Evolutionary conservation across 2,888 invertebrate species (phyloP), one percentile per base, ranked within the genome.

Genomic region (Lamellibrachia satsuma): DNA sequence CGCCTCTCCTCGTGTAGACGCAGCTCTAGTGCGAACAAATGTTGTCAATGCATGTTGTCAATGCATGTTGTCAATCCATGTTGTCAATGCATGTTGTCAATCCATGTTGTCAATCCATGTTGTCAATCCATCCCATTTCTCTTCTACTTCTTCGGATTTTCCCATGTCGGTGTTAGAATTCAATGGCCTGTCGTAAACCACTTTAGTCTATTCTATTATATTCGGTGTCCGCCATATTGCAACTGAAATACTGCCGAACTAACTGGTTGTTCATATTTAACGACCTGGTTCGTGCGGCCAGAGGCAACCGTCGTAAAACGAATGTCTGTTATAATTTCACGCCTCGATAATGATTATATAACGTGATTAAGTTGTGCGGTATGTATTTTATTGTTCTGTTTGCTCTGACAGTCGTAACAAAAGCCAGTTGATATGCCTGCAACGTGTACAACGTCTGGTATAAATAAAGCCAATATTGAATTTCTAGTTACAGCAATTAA

Each of bases 101-200:
- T 39, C 39, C 39, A 39, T 39, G 39, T 39, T 39, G 39, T 39
- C 39, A 55, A 55, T 55, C 1, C 7, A 7, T 9, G 55, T 55
- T 55, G 55, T 55, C 7, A 3, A 55, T 55, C 7, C 7, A 55
- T 9, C 7, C 9, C 7, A 7, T 55, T 9, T 55, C 39, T 39
- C 39, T 39, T 39, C 39, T 39, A 39, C 39, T 1, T 39, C 39
- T 39, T 39, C 39, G 39, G 39, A 1, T 75, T 75, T 75, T n/a
- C 75, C 6, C 75, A 75, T n/a, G 22, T 75, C 75, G 1, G 2
- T 22, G 22, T 75, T 15, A n/a, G 22, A 75, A 22, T 15, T 75
- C n/a, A 75, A 75, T 75, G 75, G 75, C 75, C 75, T 75, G 75
- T 75, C 75, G 75, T 75, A 75, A 75, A 75, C 75, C 75, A 75